Evolutionary conservation across 2,113 vertebrate genomes (phyloP).

Genomic region (Phainopepla nitens): DNA sequence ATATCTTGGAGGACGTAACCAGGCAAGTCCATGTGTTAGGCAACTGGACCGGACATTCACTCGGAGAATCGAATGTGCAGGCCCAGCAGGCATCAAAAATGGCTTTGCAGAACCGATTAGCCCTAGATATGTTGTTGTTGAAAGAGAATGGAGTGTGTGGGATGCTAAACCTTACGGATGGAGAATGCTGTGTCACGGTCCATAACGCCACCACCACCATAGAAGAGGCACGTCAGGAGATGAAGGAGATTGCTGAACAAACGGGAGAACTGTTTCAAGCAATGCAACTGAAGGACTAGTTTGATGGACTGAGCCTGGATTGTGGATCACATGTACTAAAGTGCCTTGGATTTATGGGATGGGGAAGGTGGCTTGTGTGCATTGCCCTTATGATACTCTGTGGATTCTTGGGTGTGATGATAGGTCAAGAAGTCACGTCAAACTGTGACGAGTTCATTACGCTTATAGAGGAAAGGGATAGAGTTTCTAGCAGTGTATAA

Average conservation of each 20-base stretch:
- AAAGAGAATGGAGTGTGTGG: neutral
- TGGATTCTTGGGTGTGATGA: neutral
- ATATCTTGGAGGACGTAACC: neutral
- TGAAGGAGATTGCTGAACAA: neutral
- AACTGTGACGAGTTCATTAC: neutral
- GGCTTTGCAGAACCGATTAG: neutral
- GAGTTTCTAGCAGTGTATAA: neutral
- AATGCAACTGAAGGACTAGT: neutral
- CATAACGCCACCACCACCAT: neutral
- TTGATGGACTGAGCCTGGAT: neutral
- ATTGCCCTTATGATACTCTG: neutral
- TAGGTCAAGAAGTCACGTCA: neutral
- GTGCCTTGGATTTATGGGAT: neutral
- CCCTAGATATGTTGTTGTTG: neutral
- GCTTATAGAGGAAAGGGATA: neutral
- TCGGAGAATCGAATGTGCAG: neutral
- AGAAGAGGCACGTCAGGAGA: neutral
- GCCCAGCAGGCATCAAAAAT: neutral
- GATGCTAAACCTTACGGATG: neutral
- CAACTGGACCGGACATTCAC: neutral
- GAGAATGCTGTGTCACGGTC: conserved; percentile 4
- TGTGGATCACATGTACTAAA: neutral
- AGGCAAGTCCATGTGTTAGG: neutral
- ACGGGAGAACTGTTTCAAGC: neutral
- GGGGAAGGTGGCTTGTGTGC: neutral